phyloP scores from a whole-genome alignment of 2,888 invertebrate genomes.

The Ophion costatus region DNA sequence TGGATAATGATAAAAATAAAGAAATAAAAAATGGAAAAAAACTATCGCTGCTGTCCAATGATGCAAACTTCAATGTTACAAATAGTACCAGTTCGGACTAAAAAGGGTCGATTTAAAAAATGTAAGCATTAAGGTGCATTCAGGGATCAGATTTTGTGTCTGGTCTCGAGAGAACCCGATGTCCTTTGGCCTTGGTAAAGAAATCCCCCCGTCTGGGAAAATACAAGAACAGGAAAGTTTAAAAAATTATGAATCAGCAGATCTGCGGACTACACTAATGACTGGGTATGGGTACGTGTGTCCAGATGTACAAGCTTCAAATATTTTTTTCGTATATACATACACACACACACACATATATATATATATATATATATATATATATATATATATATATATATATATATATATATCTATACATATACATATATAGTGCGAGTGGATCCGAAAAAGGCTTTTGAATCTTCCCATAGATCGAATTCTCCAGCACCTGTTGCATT shows the following conservation, averaged over 20 bases:
- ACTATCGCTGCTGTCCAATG: not conserved
- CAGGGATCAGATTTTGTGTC: not conserved
- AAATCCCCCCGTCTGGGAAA: slow-evolving; percentile 17
- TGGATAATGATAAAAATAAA: too few species aligned
- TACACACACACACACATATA: not conserved
- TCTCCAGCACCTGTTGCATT: slow-evolving; percentile 46
- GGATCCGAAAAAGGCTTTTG: slow-evolving; percentile 31
- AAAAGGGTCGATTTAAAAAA: not conserved
- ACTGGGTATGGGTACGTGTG: not conserved
- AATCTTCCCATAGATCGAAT: slow-evolving; percentile 25
- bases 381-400: too few species aligned
- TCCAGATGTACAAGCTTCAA: too few species aligned
- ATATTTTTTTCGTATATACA: not conserved
- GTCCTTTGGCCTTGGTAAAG: not conserved
- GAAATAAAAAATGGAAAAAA: too few species aligned
- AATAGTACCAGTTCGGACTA: not conserved
- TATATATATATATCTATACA: not conserved
- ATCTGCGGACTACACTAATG: not conserved
- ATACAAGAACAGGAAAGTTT: slow-evolving; percentile 34
- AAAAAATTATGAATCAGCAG: slow-evolving; percentile 38
- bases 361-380: too few species aligned
- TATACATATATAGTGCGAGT: slow-evolving; percentile 3
- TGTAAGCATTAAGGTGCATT: not conserved
- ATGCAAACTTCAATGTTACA: not conserved
- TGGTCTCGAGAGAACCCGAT: slow-evolving; percentile 7